These are phyloP conservation scores for Ctenicera cuprea DNA, from an alignment of 2,888 invertebrate genomes.

Conservation along the genomic window DNA sequence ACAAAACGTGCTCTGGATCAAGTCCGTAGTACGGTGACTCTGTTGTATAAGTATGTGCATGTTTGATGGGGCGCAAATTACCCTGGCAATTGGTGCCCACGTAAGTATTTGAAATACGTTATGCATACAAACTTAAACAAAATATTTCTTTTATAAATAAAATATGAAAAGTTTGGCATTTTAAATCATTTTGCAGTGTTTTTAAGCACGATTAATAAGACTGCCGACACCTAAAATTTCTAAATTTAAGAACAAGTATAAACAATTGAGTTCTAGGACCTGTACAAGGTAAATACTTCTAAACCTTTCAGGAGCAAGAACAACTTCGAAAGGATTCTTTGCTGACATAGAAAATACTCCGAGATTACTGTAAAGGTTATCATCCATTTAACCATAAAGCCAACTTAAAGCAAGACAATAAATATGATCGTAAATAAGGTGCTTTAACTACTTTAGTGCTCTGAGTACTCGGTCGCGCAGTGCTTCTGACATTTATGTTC, in stretches of 20 bases:
- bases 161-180: too few species aligned
- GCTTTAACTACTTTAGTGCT: slow-evolving; percentile 47
- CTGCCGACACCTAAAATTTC: too few species aligned
- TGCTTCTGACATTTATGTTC: slow-evolving; percentile 45
- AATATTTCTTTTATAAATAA: too few species aligned
- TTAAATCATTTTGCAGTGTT: too few species aligned
- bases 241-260: neutral
- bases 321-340: neutral
- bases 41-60: too few species aligned
- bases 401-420: slow-evolving; percentile 47
- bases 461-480: slow-evolving; percentile 35
- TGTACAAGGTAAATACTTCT: neutral
- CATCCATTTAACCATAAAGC: slow-evolving; percentile 45
- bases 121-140: too few species aligned
- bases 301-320: slow-evolving; percentile 1
- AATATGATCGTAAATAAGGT: slow-evolving; percentile 49
- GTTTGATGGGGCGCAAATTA: too few species aligned
- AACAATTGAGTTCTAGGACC: neutral
- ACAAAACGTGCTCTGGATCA: too few species aligned
- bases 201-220: too few species aligned
- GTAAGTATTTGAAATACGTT: too few species aligned
- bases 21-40: too few species aligned
- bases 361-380: slow-evolving; percentile 33
- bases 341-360: slow-evolving; percentile 32
- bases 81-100: too few species aligned